Percentiles rank a stretch among this genome's conserved stretches.
Evolutionary conservation across 2,888 invertebrate species (phyloP).

Genomic region (Ceratothoa steindachneri): DNA sequence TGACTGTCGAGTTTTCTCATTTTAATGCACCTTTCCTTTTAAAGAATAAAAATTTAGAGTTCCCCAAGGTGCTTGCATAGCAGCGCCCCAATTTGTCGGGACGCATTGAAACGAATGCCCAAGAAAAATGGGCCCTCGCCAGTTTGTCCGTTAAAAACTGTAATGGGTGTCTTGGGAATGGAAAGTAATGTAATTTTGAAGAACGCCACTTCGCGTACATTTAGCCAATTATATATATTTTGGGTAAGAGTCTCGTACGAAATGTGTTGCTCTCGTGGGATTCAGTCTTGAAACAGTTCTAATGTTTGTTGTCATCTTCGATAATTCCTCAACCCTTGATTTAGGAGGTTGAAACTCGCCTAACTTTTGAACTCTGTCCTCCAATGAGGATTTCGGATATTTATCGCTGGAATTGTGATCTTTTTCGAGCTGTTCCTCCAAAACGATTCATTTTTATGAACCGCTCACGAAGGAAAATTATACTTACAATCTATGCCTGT

Average conservation of each 20-base stretch:
- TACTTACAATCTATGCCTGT: too few relatives aligned
- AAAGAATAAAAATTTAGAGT: constrained; percentile 1
- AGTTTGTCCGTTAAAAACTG: constrained; percentile 9
- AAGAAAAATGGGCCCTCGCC: not conserved
- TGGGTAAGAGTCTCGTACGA: not conserved
- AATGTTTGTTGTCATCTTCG: not conserved
- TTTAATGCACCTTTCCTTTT: not conserved
- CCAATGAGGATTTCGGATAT: not conserved
- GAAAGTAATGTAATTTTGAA: constrained; percentile 6
- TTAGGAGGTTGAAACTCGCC: not conserved
- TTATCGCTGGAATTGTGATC: not conserved
- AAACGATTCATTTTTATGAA: not conserved
- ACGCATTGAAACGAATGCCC: not conserved
- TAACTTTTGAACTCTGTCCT: not conserved
- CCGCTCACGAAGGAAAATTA: not conserved
- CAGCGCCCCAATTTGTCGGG: not conserved
- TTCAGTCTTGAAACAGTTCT: not conserved
- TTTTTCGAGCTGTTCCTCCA: not conserved
- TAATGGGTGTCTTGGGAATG: not conserved
- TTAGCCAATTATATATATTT: constrained; percentile 15
- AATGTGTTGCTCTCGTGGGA: constrained; percentile 1
- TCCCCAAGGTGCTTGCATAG: not conserved
- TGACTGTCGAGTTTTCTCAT: not conserved
- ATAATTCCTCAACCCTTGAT: not conserved
- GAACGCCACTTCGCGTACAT: constrained; percentile 2